phyloP scores from a whole-genome alignment of 2,113 vertebrate species.

The Megatriorchis doriae region DNA sequence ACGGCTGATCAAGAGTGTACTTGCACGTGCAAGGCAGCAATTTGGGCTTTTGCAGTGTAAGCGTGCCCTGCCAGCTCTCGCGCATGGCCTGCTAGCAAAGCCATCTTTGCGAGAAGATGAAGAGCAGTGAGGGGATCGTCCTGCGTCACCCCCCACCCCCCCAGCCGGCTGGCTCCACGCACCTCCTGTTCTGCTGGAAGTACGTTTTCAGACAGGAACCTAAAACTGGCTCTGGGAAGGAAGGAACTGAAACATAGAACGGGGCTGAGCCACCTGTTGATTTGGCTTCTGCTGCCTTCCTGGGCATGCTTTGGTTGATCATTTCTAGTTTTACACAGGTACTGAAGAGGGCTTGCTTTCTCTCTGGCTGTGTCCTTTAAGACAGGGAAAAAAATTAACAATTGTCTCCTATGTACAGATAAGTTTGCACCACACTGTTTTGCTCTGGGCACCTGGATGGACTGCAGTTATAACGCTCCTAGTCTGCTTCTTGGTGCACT shows the following conservation, averaged over 20 bases:
- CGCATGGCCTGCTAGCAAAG: background rate
- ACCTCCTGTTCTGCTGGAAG: background rate
- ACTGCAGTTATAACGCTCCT: background rate
- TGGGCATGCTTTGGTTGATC: background rate
- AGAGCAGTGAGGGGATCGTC: background rate
- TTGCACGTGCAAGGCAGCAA: background rate
- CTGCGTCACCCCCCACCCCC: background rate
- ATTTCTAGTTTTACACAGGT: background rate
- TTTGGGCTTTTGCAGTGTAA: background rate
- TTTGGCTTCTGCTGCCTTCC: background rate
- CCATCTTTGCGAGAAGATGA: background rate
- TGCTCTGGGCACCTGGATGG: background rate
- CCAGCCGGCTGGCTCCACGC: rapidly evolving
- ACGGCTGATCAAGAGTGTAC: background rate
- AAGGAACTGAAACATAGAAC: background rate
- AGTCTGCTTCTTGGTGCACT: background rate
- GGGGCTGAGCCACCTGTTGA: background rate
- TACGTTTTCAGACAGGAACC: background rate
- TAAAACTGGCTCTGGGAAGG: background rate
- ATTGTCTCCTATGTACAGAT: background rate
- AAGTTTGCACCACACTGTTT: background rate
- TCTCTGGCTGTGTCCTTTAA: background rate
- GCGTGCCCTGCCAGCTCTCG: background rate
- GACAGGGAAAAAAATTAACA: background rate
- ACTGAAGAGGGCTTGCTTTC: background rate